phyloP scores from a whole-genome alignment of 2,888 invertebrate species.

The Ormyrus labotus region DNA sequence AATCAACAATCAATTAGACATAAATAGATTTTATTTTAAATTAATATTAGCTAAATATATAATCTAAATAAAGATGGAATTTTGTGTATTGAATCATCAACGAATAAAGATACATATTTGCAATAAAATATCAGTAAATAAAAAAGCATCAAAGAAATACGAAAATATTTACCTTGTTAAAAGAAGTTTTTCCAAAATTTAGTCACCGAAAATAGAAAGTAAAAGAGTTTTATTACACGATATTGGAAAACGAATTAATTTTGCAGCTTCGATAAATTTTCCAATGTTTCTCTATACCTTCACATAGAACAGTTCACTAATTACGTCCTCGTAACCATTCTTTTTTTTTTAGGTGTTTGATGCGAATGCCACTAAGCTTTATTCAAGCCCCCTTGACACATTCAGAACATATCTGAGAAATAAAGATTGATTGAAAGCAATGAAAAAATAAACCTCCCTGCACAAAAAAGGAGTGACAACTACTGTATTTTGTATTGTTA shows the following conservation, averaged over 20 bases:
- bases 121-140: no score
- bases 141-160: no score
- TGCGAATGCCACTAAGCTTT: not conserved
- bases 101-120: no score
- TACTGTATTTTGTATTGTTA: no score
- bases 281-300: not conserved
- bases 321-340: not conserved
- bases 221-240: not conserved
- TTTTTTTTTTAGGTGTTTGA: not conserved
- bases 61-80: no score
- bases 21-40: no score
- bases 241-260: conserved; percentile 30
- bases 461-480: no score
- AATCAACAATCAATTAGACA: no score
- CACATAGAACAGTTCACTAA: not conserved
- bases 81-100: no score
- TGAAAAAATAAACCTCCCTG: no score
- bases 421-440: no score
- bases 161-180: not conserved
- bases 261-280: conserved; percentile 2
- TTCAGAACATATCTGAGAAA: not conserved
- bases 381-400: not conserved
- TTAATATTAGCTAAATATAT: no score
- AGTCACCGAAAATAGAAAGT: not conserved
- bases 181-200: not conserved